Conservation (phyloP, 1,140 invertebrate genomes). For the Drosophila punjabiensis region DNA sequence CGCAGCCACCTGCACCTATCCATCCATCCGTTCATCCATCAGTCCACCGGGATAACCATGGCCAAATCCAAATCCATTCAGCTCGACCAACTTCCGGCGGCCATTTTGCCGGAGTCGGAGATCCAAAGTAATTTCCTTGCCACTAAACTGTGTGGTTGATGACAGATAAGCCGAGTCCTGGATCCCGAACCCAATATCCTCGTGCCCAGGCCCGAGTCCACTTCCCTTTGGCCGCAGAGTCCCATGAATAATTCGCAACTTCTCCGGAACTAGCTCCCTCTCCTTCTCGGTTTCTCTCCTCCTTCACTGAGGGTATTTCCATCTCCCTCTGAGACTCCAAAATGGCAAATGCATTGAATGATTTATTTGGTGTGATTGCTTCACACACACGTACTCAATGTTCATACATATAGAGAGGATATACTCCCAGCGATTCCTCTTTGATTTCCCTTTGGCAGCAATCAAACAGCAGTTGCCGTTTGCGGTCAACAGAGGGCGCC, state of each 20-base stretch:
- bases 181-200: not conserved
- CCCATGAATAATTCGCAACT: constrained; percentile 75
- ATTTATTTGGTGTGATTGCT: constrained; percentile 83
- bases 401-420: constrained; percentile 4
- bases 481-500: constrained; percentile 71
- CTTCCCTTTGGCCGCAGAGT: constrained; percentile 41
- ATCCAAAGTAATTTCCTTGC: constrained; percentile 74
- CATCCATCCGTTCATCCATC: constrained; percentile 19
- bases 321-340: constrained; percentile 36
- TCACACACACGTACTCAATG: constrained; percentile 43
- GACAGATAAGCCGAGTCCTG: constrained; percentile 64
- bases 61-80: constrained; percentile 59
- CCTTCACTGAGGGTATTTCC: not conserved
- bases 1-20: constrained; percentile 19
- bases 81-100: constrained; percentile 65
- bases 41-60: constrained; percentile 29
- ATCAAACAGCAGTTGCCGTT: constrained; percentile 71
- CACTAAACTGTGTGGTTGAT: constrained; percentile 82
- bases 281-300: not conserved
- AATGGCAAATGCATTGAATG: constrained; percentile 80
- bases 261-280: constrained; percentile 53
- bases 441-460: constrained; percentile 63
- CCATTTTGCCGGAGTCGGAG: constrained; percentile 71
- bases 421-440: constrained; percentile 23
- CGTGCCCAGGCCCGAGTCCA: constrained; percentile 5